phyloP scores from a whole-genome alignment of 2,113 vertebrate species.

The Platysternon megacephalum region DNA sequence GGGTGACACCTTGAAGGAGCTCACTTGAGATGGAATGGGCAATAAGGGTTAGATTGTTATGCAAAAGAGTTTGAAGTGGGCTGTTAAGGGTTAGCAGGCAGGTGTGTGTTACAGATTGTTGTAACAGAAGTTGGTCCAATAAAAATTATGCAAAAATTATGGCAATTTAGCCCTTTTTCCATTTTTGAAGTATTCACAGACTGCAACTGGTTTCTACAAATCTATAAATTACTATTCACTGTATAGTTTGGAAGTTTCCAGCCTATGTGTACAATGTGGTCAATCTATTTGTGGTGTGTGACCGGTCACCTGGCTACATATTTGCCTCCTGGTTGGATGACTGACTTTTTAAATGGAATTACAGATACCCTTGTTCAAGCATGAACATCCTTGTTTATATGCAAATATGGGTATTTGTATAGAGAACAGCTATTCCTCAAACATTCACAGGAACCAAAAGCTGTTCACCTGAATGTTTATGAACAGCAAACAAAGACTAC shows the following conservation, averaged over 20 bases:
- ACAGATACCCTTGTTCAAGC: conserved; percentile 61
- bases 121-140: background rate
- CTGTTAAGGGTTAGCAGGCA: background rate
- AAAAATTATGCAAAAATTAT: background rate
- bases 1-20: background rate
- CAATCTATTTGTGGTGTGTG: background rate
- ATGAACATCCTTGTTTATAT: conserved; percentile 63
- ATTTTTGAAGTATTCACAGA: background rate
- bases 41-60: background rate
- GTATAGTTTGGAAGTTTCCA: conserved; percentile 26
- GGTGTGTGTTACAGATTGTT: background rate
- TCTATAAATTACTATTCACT: background rate
- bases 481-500: conserved; percentile 51
- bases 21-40: background rate
- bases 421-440: conserved; percentile 62
- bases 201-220: background rate
- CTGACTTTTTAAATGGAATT: conserved; percentile 30
- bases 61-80: background rate
- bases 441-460: conserved; percentile 68
- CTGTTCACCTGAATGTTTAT: conserved; percentile 66
- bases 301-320: background rate
- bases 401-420: conserved; percentile 39
- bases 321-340: background rate
- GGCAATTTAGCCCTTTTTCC: background rate
- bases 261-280: conserved; percentile 11